These are phyloP conservation scores for Fistularia commersonii DNA, from an alignment of 2,797 vertebrate species.

Conservation along the genomic window DNA sequence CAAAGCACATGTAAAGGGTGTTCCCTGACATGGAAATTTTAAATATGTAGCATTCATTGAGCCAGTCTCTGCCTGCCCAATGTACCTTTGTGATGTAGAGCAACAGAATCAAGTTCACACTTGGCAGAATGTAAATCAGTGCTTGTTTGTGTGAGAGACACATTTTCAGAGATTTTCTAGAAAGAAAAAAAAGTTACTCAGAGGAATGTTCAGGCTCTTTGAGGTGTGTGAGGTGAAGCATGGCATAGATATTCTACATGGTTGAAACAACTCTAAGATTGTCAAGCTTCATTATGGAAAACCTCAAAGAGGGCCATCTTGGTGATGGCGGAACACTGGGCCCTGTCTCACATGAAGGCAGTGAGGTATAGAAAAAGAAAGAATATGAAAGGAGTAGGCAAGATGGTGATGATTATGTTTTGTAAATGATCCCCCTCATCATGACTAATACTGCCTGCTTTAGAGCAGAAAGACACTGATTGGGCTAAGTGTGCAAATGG, in stretches of 20 bases:
- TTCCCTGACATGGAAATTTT: constrained; percentile 51
- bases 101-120: constrained; percentile 63
- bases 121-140: constrained; percentile 34
- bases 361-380: constrained; percentile 30
- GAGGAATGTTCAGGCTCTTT: constrained; percentile 57
- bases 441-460: constrained; percentile 52
- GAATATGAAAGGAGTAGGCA: constrained; percentile 17
- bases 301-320: constrained; percentile 23
- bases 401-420: constrained; percentile 43
- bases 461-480: constrained; percentile 50
- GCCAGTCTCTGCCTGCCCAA: constrained; percentile 68
- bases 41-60: constrained; percentile 56
- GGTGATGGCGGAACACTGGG: constrained; percentile 21
- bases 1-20: constrained; percentile 47
- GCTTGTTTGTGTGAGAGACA: constrained; percentile 32
- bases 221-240: constrained; percentile 53
- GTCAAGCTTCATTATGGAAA: constrained; percentile 32
- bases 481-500: constrained; percentile 44
- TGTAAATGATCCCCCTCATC: constrained; percentile 50
- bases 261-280: constrained; percentile 23
- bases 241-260: constrained; percentile 32
- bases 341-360: constrained; percentile 27
- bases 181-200: constrained; percentile 6
- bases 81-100: constrained; percentile 40
- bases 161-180: constrained; percentile 19